Conservation (phyloP, 2,113 vertebrate genomes). For the Microcebus ravelobensis region DNA sequence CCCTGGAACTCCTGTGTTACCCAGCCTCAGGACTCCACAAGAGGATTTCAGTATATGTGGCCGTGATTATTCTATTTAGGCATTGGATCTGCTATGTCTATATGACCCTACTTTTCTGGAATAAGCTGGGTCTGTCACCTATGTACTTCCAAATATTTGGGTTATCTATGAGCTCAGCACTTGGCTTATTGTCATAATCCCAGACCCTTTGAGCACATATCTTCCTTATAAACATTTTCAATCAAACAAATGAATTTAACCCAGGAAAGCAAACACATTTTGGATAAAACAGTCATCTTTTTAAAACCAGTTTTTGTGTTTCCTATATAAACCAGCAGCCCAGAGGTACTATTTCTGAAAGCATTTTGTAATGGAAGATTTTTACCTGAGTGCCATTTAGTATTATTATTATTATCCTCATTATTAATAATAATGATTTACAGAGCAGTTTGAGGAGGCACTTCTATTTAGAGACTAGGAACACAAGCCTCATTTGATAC, state of each 20-base stretch:
- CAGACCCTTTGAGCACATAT: neutral
- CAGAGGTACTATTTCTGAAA: conserved; percentile 75
- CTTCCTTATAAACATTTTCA: conserved; percentile 67
- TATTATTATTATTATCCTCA: conserved; percentile 61
- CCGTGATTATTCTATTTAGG: neutral
- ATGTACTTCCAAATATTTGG: neutral
- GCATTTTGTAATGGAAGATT: conserved; percentile 62
- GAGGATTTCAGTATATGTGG: neutral
- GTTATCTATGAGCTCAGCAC: neutral
- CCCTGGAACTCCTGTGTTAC: neutral
- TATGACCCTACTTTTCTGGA: neutral
- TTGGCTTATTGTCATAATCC: neutral
- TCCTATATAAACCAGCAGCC: conserved; percentile 53
- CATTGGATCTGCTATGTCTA: neutral
- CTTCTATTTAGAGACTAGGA: conserved; percentile 24
- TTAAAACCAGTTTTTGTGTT: conserved; percentile 68
- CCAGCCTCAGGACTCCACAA: neutral
- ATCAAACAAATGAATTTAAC: conserved; percentile 64
- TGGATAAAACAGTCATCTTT: conserved; percentile 43
- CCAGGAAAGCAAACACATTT: conserved; percentile 67
- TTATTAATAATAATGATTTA: conserved; percentile 74
- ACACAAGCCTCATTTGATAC: neutral
- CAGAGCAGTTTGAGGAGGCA: neutral
- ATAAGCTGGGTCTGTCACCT: neutral
- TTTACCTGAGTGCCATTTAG: conserved; percentile 64